A percentile compares a stretch with the other conserved stretches of the same genome.
Conservation (phyloP, 1,140 invertebrate genomes). For the Idris sp. region DNA sequence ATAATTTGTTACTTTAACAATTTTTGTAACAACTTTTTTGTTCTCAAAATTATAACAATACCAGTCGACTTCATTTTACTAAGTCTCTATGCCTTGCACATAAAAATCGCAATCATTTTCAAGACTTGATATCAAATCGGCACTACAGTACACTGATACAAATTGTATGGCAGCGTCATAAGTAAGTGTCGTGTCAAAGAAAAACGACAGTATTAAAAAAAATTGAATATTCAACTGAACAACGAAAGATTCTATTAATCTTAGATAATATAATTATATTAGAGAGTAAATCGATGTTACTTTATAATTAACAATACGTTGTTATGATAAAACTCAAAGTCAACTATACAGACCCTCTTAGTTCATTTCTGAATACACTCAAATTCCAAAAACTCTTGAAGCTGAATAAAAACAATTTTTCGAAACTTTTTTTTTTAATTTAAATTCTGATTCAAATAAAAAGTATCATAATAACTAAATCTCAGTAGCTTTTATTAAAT, state of each 20-base stretch:
- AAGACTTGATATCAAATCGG: constrained; percentile 40
- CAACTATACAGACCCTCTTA: constrained; percentile 1
- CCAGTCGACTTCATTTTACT: constrained; percentile 31
- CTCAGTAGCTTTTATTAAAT: too few relatives aligned
- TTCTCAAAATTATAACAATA: not conserved
- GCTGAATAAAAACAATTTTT: too few relatives aligned
- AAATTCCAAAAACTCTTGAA: not conserved
- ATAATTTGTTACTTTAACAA: too few relatives aligned
- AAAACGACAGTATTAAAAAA: constrained; percentile 25
- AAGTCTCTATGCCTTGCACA: constrained; percentile 46
- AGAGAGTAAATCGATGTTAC: constrained; percentile 31
- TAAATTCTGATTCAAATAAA: too few relatives aligned
- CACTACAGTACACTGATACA: constrained; percentile 52
- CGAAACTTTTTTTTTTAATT: too few relatives aligned
- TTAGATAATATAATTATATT: too few relatives aligned
- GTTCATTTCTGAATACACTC: not conserved
- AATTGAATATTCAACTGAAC: constrained; percentile 37
- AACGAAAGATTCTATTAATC: constrained; percentile 31
- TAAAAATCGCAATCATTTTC: constrained; percentile 23
- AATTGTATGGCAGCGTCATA: constrained; percentile 63
- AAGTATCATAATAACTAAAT: too few relatives aligned
- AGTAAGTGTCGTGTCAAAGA: constrained; percentile 38
- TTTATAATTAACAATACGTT: constrained; percentile 20
- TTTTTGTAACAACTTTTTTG: too few relatives aligned
- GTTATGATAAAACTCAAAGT: constrained; percentile 10